Percentiles rank a stretch among this genome's conserved stretches.
Conservation (phyloP, 2,113 vertebrate species). For the Ammospiza nelsoni region DNA sequence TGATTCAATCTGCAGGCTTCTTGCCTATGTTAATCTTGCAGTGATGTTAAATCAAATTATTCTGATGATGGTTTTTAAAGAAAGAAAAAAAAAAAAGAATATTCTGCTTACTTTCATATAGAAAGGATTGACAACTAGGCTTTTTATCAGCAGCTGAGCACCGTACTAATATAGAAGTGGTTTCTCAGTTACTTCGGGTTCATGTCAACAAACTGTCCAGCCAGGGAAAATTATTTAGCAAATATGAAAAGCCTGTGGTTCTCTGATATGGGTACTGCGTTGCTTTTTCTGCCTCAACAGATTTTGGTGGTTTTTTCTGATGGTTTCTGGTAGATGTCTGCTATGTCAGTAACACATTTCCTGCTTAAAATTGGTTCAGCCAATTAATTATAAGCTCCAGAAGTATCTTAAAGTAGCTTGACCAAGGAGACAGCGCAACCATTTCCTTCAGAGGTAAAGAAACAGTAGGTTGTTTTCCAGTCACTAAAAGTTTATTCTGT, state of each 20-base stretch:
- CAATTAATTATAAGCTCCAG: neutral
- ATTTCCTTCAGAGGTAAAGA: neutral
- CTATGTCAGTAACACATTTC: neutral
- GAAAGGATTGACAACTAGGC: neutral
- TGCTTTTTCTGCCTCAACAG: neutral
- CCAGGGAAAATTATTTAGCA: neutral
- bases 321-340: neutral
- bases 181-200: conserved; percentile 22
- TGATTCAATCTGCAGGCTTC: neutral
- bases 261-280: neutral
- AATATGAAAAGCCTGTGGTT: neutral
- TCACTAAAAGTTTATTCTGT: neutral
- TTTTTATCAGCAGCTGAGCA: neutral
- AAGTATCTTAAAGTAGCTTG: neutral
- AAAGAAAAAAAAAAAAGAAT: neutral
- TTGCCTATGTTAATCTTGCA: neutral
- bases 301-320: neutral
- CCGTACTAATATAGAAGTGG: neutral
- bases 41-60: neutral
- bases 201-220: neutral
- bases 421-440: neutral
- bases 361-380: neutral
- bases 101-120: neutral
- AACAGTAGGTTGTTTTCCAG: neutral
- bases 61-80: neutral